Evolutionary conservation across 2,797 vertebrate species (phyloP), one percentile per base, ranked within the genome.

Genomic region (Tapirus indicus): DNA sequence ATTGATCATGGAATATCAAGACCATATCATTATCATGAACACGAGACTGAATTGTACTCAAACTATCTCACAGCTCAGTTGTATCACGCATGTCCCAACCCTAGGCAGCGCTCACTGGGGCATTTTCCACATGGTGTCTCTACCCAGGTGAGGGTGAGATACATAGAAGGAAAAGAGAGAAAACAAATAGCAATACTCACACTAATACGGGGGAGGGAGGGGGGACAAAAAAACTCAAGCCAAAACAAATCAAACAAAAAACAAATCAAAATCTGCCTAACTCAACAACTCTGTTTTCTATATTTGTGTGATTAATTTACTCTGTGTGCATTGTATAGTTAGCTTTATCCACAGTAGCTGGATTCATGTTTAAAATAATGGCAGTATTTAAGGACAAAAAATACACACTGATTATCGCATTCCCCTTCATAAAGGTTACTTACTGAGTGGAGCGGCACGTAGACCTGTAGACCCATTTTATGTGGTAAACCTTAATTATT

Each of bases 401-500:
- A 95, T 97, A 91, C 94, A 96, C 80, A 97, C 68, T 98, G 96
- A 97, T 91, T 95, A 98, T 97, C 49, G 4, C 91, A 74, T 38
- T 96, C 18, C 97, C 58, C 79, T 97, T 97, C 91, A 95, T 97
- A 98, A 98, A 97, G 93, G 97, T 98, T 98, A 96, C 97, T 97
- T 93, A 97, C 25, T 38, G 74, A 97, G 4, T 71, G 92, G 74
- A 95, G 90, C 80, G 25, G 97, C 83, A 27, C 2, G 38, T 93
- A 98, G 96, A 98, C 93, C 95, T 97, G 79, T 71, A 95, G 96
- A 98, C 66, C 92, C 20, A 96, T 98, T 98, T 98, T 97, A 97
- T 91, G 97, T 96, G 92, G 88, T 41, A 98, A 98, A 98, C 14
- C 47, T 97, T 98, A 98, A 98, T 98, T 98, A 98, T 98, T 98